These are phyloP conservation scores for Andricus curvator DNA, from an alignment of 2,888 invertebrate genomes.

Conservation along the genomic window DNA sequence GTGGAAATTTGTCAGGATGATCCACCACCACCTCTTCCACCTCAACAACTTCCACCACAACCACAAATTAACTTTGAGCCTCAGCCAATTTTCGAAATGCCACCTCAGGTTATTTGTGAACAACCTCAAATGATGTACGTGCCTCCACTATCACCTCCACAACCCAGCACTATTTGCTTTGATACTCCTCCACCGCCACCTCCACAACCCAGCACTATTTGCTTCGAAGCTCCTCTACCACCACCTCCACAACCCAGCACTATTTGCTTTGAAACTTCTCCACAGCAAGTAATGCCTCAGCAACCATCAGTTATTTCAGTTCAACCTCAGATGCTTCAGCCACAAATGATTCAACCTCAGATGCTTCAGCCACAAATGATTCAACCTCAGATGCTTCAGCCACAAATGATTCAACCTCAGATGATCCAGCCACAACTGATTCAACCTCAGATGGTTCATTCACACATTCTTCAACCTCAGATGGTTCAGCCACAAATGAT, in stretches of 20 bases:
- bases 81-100: neutral
- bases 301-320: too few relatives aligned
- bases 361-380: too few relatives aligned
- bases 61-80: neutral
- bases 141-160: neutral
- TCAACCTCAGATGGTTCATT: too few relatives aligned
- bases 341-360: too few relatives aligned
- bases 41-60: neutral
- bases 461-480: neutral
- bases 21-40: neutral
- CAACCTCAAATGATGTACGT: neutral
- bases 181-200: neutral
- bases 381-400: neutral
- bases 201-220: neutral
- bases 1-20: conserved; percentile 19
- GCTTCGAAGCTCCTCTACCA: too few relatives aligned
- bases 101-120: neutral
- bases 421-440: neutral
- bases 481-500: neutral
- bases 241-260: neutral
- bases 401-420: neutral
- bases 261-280: neutral
- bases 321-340: neutral
- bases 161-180: neutral
- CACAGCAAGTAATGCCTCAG: too few relatives aligned